Conservation (phyloP, 23 tunicate species). For the Styela plicata region DNA sequence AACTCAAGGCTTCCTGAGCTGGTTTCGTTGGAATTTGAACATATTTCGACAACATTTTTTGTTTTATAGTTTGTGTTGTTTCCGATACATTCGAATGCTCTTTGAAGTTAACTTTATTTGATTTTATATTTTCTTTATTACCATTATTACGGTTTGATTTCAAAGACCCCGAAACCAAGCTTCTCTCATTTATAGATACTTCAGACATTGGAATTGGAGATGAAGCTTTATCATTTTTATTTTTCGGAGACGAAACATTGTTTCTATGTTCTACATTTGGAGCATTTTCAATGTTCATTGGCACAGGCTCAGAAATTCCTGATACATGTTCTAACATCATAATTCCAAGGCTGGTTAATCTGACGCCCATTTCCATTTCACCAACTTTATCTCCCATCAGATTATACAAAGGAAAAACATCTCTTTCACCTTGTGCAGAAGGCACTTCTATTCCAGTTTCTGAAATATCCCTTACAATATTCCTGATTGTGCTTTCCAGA, state of each 20-base stretch:
- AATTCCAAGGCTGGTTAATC: constrained; percentile 18
- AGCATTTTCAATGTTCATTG: neutral
- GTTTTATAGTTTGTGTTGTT: neutral
- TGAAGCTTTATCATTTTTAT: neutral
- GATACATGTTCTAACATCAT: constrained; percentile 24
- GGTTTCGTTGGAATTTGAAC: neutral
- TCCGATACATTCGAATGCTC: neutral
- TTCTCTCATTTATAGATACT: neutral
- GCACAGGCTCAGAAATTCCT: constrained; percentile 6
- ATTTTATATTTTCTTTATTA: constrained; percentile 16
- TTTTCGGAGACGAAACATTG: neutral
- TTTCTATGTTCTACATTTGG: neutral
- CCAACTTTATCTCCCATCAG: constrained; percentile 31
- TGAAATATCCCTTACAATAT: constrained; percentile 11
- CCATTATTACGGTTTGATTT: neutral
- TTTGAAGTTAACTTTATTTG: neutral
- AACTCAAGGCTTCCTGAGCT: neutral
- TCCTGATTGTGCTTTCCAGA: constrained; percentile 12
- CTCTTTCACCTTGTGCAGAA: constrained; percentile 26
- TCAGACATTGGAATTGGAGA: neutral
- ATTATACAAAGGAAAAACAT: constrained; percentile 30
- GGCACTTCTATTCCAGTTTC: constrained; percentile 22
- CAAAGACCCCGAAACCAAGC: neutral
- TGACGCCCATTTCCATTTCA: constrained; percentile 24
- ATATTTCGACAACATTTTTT: constrained; percentile 1